phyloP scores from a whole-genome alignment of 2,888 invertebrate genomes.

The Scaptomyza parva region DNA sequence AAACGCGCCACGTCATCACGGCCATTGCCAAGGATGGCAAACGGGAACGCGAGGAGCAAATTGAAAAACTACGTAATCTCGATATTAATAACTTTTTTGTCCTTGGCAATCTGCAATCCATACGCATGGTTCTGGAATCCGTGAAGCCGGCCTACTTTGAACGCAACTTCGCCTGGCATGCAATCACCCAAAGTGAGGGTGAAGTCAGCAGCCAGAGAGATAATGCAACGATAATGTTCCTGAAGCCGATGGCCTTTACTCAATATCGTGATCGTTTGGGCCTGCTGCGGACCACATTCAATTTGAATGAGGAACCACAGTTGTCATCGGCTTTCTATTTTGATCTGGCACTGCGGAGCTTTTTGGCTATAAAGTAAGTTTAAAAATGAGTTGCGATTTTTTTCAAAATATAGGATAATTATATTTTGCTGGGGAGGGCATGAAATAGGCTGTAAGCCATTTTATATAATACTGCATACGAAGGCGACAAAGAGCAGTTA shows the following conservation, averaged over 20 bases:
- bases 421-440: too few species aligned
- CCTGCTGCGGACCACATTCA: slow-evolving; percentile 89
- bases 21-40: slow-evolving; percentile 86
- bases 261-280: slow-evolving; percentile 90
- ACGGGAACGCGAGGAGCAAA: slow-evolving; percentile 87
- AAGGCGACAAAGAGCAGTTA: too few species aligned
- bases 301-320: slow-evolving; percentile 89
- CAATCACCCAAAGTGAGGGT: slow-evolving; percentile 91
- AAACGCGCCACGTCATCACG: slow-evolving; percentile 94
- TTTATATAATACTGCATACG: not conserved
- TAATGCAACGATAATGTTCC: slow-evolving; percentile 91
- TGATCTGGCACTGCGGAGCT: slow-evolving; percentile 91
- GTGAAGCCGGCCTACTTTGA: slow-evolving; percentile 92
- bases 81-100: slow-evolving; percentile 96
- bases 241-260: slow-evolving; percentile 90
- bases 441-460: too few species aligned
- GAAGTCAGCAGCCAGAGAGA: slow-evolving; percentile 90
- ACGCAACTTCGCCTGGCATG: slow-evolving; percentile 94
- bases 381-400: too few species aligned
- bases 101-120: slow-evolving; percentile 90
- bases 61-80: slow-evolving; percentile 90
- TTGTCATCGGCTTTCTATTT: slow-evolving; percentile 94
- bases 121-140: slow-evolving; percentile 89
- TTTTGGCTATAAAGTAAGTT: slow-evolving; percentile 90
- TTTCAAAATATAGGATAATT: too few species aligned